Conservation (phyloP, 1,140 invertebrate species). For the Bradysia coprophila region DNA sequence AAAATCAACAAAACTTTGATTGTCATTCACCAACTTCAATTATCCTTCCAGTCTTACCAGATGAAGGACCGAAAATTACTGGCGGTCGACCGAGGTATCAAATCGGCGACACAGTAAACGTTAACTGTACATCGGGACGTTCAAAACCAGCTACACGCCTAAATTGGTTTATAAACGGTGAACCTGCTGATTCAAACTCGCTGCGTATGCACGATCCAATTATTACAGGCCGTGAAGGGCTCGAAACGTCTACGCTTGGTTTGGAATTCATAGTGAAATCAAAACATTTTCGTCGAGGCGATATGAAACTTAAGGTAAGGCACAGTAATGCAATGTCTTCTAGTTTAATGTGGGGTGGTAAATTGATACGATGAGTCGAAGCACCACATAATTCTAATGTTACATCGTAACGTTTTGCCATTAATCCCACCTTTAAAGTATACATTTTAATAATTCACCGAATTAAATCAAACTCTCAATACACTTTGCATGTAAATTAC, state of each 20-base stretch:
- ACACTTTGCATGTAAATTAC: conserved; percentile 1
- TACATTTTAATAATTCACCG: too few species aligned
- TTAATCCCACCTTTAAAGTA: too few species aligned
- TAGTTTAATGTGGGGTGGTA: too few species aligned
- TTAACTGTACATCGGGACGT: conserved; percentile 47
- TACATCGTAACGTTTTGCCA: too few species aligned
- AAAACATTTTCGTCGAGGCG: conserved; percentile 44
- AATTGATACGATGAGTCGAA: too few species aligned
- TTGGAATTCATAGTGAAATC: conserved; percentile 40
- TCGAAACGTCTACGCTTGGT: conserved; percentile 41
- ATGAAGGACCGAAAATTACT: conserved; percentile 41
- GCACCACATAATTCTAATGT: too few species aligned
- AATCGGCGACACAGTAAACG: conserved; percentile 39
- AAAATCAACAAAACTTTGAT: too few species aligned
- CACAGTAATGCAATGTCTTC: background rate
- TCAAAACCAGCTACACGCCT: conserved; percentile 51
- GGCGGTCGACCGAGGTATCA: conserved; percentile 44
- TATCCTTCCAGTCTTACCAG: conserved; percentile 41
- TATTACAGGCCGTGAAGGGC: conserved; percentile 32
- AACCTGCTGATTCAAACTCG: conserved; percentile 33
- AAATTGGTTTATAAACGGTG: conserved; percentile 54
- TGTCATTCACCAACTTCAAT: too few species aligned
- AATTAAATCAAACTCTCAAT: too few species aligned
- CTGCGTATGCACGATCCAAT: conserved; percentile 29
- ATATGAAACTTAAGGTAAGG: conserved; percentile 42